These are phyloP conservation scores for Sturnira hondurensis DNA, from an alignment of 2,113 vertebrate genomes.

Conservation along the genomic window DNA sequence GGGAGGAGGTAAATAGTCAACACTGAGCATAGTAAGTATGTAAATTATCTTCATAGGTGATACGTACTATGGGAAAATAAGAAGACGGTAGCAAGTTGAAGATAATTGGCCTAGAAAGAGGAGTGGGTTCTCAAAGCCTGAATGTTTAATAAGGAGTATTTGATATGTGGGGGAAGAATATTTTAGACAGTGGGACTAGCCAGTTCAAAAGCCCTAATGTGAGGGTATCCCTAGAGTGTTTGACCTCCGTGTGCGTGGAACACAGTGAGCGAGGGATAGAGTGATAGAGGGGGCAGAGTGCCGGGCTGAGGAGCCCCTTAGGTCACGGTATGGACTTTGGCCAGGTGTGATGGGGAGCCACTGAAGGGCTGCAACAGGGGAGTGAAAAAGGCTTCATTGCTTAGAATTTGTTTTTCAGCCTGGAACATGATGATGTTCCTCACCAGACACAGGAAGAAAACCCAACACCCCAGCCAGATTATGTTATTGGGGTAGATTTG, in stretches of 20 bases:
- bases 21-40: neutral
- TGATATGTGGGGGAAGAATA: neutral
- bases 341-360: neutral
- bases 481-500: neutral
- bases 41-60: neutral
- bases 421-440: neutral
- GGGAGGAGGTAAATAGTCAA: neutral
- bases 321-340: neutral
- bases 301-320: neutral
- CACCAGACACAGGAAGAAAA: neutral
- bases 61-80: neutral
- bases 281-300: neutral
- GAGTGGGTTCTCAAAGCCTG: neutral
- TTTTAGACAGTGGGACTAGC: neutral
- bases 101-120: neutral
- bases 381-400: neutral
- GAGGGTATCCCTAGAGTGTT: neutral
- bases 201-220: neutral
- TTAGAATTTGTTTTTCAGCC: neutral
- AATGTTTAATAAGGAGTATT: neutral
- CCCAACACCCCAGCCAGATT: neutral
- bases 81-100: neutral
- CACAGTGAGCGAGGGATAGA: neutral
- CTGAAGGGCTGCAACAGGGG: neutral
- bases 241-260: neutral